phyloP scores from a whole-genome alignment of 2,797 vertebrate species.

The Clarias pachynema region DNA sequence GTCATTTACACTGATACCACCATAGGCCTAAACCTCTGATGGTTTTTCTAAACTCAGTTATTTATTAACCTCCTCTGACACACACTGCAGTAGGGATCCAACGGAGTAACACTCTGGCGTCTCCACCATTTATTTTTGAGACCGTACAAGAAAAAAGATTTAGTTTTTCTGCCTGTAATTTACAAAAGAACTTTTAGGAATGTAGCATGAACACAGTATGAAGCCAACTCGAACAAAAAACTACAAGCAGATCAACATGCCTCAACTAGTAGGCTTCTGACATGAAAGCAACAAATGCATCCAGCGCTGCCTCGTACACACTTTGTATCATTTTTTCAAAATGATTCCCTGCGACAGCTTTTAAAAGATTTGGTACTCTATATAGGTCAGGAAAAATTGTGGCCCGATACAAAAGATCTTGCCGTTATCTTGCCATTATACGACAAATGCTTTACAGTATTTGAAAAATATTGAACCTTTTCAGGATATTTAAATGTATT shows the following conservation, averaged over 20 bases:
- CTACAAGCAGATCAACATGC: background rate
- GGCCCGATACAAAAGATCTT: background rate
- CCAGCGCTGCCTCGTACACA: background rate
- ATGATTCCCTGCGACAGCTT: background rate
- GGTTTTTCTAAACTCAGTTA: constrained; percentile 2
- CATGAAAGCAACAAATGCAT: constrained; percentile 17
- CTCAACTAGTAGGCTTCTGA: background rate
- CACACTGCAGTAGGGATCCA: constrained; percentile 3
- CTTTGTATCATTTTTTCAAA: background rate
- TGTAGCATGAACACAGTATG: background rate
- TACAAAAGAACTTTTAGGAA: background rate
- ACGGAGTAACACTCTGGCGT: background rate
- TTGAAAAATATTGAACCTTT: background rate
- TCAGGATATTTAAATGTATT: background rate
- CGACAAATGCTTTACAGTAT: background rate
- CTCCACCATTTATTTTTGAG: constrained; percentile 25
- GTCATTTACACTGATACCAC: constrained; percentile 49
- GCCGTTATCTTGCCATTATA: background rate
- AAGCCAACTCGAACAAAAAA: background rate
- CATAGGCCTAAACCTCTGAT: constrained; percentile 16
- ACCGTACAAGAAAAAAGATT: background rate
- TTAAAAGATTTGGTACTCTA: background rate
- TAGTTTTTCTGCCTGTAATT: background rate
- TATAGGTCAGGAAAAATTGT: background rate
- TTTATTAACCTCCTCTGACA: constrained; percentile 31